Evolutionary conservation across 2,797 vertebrate species (phyloP), one percentile per base, ranked within the genome.

Genomic region (Xerus rutilus): DNA sequence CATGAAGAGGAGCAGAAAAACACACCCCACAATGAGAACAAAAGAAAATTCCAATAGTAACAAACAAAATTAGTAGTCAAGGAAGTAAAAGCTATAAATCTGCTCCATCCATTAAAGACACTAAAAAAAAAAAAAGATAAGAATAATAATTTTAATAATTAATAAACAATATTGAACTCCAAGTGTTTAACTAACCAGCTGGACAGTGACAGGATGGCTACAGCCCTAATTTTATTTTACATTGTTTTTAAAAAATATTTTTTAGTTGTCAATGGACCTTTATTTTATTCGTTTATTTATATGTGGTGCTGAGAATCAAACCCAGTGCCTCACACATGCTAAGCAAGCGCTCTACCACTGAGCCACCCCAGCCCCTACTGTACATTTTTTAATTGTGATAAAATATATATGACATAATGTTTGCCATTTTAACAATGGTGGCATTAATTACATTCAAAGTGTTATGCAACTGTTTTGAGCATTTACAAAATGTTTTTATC

Each of bases 101-200:
- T 52, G 72, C 87, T 73, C 62, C 79, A 30, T 17, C 35, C 49
- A 45, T 64, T 83, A 4, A 64, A 69, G 49, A 76, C 91, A 86
- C 54, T 35, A 76, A 43, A 59, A 65, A 67, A 3, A 67, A 86
- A 65, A 49, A 65, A 86, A 28, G 13, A 67, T 39, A 59, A 62
- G 49, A 86, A 87, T 54, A 30, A 77, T 32, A 86, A 78, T 86
- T 96, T 91, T 70, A 86, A 78, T 57, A 86, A 28, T 49, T 43
- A 95, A 92, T 45, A 35, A 52, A 83, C 3, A 77, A 67, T 7
- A 82, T 3, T 57, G 18, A 86, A 81, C 12, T 82, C 21, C 35
- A 87, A 91, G 21, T 52, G 47, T 74, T 86, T 59, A 62, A 74
- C 2, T 52, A 5, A 28, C 47, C 69, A 35, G 23, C 32, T 43